Conservation (phyloP, 1,140 invertebrate species). For the Brachionus calyciflorus region DNA sequence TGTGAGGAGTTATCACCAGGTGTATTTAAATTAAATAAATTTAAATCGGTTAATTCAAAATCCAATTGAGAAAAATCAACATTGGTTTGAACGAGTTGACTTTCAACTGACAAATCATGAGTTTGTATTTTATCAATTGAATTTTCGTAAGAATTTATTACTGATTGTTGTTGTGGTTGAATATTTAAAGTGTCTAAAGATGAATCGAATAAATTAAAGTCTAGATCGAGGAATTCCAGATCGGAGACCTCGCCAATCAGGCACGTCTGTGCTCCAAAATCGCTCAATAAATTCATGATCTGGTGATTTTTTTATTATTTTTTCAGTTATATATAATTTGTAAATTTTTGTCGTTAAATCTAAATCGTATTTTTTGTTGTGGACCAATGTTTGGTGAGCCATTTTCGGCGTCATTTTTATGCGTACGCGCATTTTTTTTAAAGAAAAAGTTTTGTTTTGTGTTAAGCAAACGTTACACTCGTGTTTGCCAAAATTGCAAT, state of each 20-base stretch:
- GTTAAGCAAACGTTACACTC: constrained; percentile 4
- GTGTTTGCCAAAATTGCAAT: background rate
- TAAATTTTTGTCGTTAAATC: background rate
- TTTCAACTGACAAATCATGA: too few relatives aligned
- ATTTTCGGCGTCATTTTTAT: constrained; percentile 26
- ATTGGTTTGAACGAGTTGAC: too few relatives aligned
- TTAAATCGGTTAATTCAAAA: background rate
- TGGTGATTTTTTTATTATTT: too few relatives aligned
- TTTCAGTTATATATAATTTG: background rate
- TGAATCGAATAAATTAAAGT: constrained; percentile 7
- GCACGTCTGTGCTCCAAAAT: constrained; percentile 34
- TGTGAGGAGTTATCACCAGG: background rate
- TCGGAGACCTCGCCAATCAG: background rate
- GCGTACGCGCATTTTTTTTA: constrained; percentile 20
- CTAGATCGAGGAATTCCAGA: constrained; percentile 21
- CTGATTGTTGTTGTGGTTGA: background rate
- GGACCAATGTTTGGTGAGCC: constrained; percentile 27
- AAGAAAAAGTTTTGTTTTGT: background rate
- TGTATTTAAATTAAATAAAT: background rate
- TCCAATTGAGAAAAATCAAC: background rate
- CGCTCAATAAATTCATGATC: background rate
- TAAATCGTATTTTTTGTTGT: background rate
- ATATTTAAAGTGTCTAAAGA: background rate
- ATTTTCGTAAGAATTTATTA: background rate
- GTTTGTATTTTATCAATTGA: too few relatives aligned